A percentile compares a stretch with the other conserved stretches of the same genome.
phyloP scores from a whole-genome alignment of 2,797 vertebrate genomes.

The Schizopygopsis pylzovi region DNA sequence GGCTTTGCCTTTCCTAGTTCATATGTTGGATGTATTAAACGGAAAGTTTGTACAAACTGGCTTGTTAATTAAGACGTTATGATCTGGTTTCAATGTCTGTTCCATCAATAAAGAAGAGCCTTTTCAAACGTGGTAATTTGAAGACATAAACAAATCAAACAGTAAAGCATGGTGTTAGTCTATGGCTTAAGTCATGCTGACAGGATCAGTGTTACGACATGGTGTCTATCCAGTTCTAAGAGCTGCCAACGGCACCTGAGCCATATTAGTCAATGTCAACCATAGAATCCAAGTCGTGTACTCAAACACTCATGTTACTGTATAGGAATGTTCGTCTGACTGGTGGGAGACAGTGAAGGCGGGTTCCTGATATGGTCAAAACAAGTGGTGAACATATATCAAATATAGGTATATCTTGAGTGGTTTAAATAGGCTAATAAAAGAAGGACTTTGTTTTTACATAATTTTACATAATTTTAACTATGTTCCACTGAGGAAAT shows the following conservation, averaged over 20 bases:
- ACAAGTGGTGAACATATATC: not conserved
- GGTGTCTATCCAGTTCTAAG: slow-evolving; percentile 24
- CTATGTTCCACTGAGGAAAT: not conserved
- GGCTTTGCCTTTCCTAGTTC: too few relatives aligned
- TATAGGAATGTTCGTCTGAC: slow-evolving; percentile 41
- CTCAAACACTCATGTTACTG: slow-evolving; percentile 36
- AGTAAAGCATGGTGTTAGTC: slow-evolving; percentile 41
- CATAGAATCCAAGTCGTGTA: slow-evolving; percentile 4
- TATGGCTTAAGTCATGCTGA: slow-evolving; percentile 51
- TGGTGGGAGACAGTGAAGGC: slow-evolving; percentile 25
- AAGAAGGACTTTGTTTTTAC: not conserved
- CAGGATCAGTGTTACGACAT: slow-evolving; percentile 35
- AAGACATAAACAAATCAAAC: slow-evolving; percentile 56
- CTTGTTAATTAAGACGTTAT: slow-evolving; percentile 57
- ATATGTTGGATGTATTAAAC: slow-evolving; percentile 21
- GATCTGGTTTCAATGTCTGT: slow-evolving; percentile 46
- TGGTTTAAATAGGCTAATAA: not conserved
- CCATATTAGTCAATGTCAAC: slow-evolving; percentile 28
- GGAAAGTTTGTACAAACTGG: slow-evolving; percentile 32
- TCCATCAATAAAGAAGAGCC: slow-evolving; percentile 8
- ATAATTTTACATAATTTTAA: not conserved
- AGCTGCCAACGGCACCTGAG: slow-evolving; percentile 48
- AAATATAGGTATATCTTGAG: not conserved
- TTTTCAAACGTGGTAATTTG: slow-evolving; percentile 52
- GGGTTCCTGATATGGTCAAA: slow-evolving; percentile 35